Conservation (phyloP, 2,888 invertebrate species). For the Cyrtodaria siliqua region DNA sequence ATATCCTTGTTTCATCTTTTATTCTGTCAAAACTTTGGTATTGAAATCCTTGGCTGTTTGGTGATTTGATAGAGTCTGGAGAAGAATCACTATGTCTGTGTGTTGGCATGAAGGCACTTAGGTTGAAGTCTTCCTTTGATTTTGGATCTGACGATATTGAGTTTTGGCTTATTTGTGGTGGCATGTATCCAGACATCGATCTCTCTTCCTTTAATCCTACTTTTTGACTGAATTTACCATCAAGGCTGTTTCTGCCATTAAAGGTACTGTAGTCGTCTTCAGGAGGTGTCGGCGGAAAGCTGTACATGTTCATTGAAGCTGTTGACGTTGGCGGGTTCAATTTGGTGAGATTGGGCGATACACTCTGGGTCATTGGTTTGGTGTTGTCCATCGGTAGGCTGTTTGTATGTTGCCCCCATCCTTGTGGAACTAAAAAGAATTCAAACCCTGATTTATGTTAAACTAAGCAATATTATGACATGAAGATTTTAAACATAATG, state of each 20-base stretch:
- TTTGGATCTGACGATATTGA: slow-evolving; percentile 16
- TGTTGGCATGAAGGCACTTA: background rate
- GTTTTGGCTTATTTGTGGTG: background rate
- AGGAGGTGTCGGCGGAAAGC: slow-evolving; percentile 61
- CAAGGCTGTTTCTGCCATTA: slow-evolving; percentile 30
- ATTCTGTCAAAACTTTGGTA: slow-evolving; percentile 7
- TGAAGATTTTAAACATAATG: too few species aligned
- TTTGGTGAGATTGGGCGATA: too few species aligned
- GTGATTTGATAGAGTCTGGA: slow-evolving; percentile 21
- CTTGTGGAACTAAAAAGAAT: too few species aligned
- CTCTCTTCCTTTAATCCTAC: background rate
- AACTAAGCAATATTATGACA: background rate
- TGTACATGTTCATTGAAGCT: slow-evolving; percentile 9
- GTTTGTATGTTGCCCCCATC: background rate
- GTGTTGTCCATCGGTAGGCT: too few species aligned
- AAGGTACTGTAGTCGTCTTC: slow-evolving; percentile 38
- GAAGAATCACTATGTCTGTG: slow-evolving; percentile 2
- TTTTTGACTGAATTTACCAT: background rate
- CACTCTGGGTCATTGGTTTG: too few species aligned
- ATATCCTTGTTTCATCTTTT: slow-evolving; percentile 20
- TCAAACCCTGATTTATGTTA: too few species aligned
- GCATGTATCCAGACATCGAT: background rate
- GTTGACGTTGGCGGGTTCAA: background rate
- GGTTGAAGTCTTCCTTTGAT: background rate
- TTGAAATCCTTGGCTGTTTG: slow-evolving; percentile 11